Evolutionary conservation across 2,888 invertebrate species (phyloP), one percentile per base, ranked within the genome.

Genomic region (Galerucella nymphaeae): DNA sequence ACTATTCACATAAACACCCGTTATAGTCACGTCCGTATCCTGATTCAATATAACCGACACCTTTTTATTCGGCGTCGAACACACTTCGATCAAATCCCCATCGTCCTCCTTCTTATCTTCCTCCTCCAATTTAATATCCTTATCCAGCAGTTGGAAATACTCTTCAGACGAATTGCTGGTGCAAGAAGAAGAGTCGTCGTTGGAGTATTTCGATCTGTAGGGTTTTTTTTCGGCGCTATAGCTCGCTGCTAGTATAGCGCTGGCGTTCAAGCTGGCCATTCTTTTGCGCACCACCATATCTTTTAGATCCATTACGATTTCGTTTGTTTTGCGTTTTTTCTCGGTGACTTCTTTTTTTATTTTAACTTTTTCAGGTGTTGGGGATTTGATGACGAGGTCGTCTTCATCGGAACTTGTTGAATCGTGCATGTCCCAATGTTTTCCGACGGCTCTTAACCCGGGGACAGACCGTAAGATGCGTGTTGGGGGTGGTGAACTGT

Each of bases 221-320:
- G 80, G 71, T 42, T 87, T 86, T 83, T 92, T 94, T 84, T 95
- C 95, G 57, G 88, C 87, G 2, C 90, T 90, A 82, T 96, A 96
- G 77, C 95, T 95, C 20, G 96, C 96, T 0, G 96, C 95, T 77
- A 96, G 89, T 81, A 96, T 96, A 20, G 96, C 96, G 48, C 94
- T 93, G 14, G 96, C 96, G 85, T 96, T 96, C 42, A 96, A 87
- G 84, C 95, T 95, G 20, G 96, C 96, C 96, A 96, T 96, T 42
- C 96, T 90, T 84, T 96, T 96, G 79, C 94, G 90, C 16, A 96
- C 95, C 8, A 96, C 93, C 91, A 95, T 94, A 79, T 95, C 95
- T 82, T 94, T 94, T 63, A 95, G 88, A 82, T 95, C 95, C 93
- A 94, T 93, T 38, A 91, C 89, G 55, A 91, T 86, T 84, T 92